Evolutionary conservation across 1,140 invertebrate species (phyloP), one percentile per base, ranked within the genome.

Genomic region (Papilio polyxenes): DNA sequence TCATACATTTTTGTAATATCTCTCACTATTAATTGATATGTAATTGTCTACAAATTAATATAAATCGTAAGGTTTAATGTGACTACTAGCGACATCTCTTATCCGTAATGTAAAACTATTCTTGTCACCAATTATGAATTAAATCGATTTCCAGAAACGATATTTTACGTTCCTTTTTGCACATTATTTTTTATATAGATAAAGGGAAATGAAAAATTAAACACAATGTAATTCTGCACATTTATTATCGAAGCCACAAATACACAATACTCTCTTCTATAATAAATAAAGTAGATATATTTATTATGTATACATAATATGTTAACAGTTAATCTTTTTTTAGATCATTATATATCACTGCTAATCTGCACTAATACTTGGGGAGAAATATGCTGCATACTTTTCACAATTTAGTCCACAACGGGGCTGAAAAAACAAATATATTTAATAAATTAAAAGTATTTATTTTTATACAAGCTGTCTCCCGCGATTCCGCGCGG

Each of bases 401-500:
- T 62, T 87, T 31, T 75, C 11, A 56, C 53, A 51, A 6, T 69
- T 88, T 92, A 94, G 72, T 94, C 92, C 81, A 89, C 92, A 78
- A 90, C 89, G 89, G 93, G 90, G 69, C 92, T 94, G 89, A 81
- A 93, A 93, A 84, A 83, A 86, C 85, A 85, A 77, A 59, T 31
- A 31, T 31, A 31, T 31, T 31, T 31, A 31, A 1, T 31, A 31
- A 31, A 31, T 31, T 31, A 31, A 31, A 31, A 31, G 23, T 31
- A 31, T 31, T 31, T 31, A 31, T 31, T 31, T 31, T 31, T 31
- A 31, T 31, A 31, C 23, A 31, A 31, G 23, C 23, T 31, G 23
- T 31, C 23, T 31, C 23, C 23, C 23, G 23, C 23, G 23, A 31
- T 31, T 31, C 23, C 23, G 23, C 23, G n/a, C 23, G 0, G 23